phyloP scores from a whole-genome alignment of 2,113 vertebrate species.

The Sinocyclocheilus anshuiensis region DNA sequence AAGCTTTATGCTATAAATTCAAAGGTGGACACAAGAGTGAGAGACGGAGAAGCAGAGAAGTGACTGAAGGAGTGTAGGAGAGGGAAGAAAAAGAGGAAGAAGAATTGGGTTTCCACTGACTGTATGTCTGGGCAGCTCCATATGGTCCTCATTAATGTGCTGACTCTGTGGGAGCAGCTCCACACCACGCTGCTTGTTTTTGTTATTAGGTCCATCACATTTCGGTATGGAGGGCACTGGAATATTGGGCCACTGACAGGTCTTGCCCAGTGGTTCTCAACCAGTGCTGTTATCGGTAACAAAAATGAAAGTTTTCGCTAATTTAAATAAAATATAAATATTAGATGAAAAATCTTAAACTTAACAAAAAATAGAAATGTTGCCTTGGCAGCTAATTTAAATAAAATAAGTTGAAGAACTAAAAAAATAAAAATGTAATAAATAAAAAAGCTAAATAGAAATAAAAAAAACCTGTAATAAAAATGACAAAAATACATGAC shows the following conservation, averaged over 20 bases:
- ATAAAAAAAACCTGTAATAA: too few species aligned
- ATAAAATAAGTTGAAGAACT: too few species aligned
- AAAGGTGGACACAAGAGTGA: slow-evolving; percentile 23
- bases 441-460: too few species aligned
- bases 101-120: slow-evolving; percentile 79
- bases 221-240: slow-evolving; percentile 70
- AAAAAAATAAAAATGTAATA: too few species aligned
- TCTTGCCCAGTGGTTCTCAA: slow-evolving; percentile 8
- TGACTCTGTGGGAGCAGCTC: slow-evolving; percentile 77
- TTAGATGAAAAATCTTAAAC: background rate
- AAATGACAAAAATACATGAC: too few species aligned
- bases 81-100: slow-evolving; percentile 58
- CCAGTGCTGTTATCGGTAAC: background rate
- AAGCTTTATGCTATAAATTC: slow-evolving; percentile 43
- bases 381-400: too few species aligned
- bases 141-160: slow-evolving; percentile 82
- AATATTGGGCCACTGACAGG: slow-evolving; percentile 59
- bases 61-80: slow-evolving; percentile 44
- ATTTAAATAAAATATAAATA: background rate
- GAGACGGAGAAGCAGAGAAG: slow-evolving; percentile 25
- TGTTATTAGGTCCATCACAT: slow-evolving; percentile 77
- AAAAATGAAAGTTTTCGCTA: background rate
- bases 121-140: slow-evolving; percentile 79
- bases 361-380: too few species aligned
- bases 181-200: slow-evolving; percentile 79